A percentile compares a stretch with the other conserved stretches of the same genome.
These are phyloP conservation scores for Scaptomyza tumidula DNA, from an alignment of 2,888 invertebrate genomes.

Conservation along the genomic window DNA sequence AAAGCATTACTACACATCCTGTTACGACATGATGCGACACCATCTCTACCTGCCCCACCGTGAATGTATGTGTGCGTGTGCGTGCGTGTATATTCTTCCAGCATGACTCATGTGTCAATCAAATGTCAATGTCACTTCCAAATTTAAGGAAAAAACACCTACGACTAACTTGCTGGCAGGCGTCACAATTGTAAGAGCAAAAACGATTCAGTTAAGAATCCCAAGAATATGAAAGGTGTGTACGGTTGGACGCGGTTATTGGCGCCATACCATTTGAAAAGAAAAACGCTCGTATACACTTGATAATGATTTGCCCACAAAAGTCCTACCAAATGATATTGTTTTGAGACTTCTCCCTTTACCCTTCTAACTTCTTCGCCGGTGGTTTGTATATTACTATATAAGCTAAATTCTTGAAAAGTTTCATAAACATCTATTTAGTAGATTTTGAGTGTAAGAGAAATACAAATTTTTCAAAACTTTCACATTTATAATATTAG, in stretches of 20 bases:
- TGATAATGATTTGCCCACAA: too few relatives aligned
- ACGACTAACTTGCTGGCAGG: constrained; percentile 21
- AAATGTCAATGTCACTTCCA: constrained; percentile 81
- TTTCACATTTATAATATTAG: too few relatives aligned
- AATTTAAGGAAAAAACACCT: constrained; percentile 7
- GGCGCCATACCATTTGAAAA: not conserved
- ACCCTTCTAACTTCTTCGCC: too few relatives aligned
- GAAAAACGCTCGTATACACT: too few relatives aligned
- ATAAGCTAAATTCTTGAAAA: too few relatives aligned
- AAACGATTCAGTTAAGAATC: not conserved
- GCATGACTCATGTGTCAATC: constrained; percentile 82
- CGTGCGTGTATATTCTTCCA: constrained; percentile 59
- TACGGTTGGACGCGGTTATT: not conserved
- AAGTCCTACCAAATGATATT: too few relatives aligned
- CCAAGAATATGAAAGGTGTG: not conserved
- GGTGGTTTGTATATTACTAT: too few relatives aligned
- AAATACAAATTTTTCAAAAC: too few relatives aligned
- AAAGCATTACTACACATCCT: constrained; percentile 46
- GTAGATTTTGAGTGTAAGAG: too few relatives aligned
- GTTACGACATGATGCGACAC: constrained; percentile 46
- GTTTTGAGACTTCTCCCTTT: too few relatives aligned
- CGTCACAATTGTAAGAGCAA: constrained; percentile 28
- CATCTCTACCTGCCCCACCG: constrained; percentile 24
- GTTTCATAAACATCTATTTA: too few relatives aligned
- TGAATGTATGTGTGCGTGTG: constrained; percentile 1